Evolutionary conservation across 2,797 vertebrate genomes (phyloP), one percentile per base, ranked within the genome.

Genomic region (Sebastes cheni): DNA sequence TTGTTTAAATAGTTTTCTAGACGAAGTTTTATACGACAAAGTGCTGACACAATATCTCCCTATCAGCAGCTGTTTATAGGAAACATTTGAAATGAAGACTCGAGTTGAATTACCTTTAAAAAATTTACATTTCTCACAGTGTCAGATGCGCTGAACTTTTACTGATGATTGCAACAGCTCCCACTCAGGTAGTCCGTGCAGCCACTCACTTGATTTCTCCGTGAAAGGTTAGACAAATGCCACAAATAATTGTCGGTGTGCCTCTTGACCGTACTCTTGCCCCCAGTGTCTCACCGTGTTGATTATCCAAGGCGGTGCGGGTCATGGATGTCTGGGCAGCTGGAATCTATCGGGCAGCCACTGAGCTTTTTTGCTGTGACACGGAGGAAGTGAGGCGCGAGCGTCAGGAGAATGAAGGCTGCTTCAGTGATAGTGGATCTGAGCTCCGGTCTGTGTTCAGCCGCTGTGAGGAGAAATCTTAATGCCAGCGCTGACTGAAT

Each of bases 201-300:
- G 68, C 60, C 68, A 18, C 84, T 81, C 69, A 39, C 87, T 85
- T 80, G 54, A 82, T 86, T 86, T 78, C 66, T 42, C 73, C 11
- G 65, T 82, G 72, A 91, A 93, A 92, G 90, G 88, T 92, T 91
- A 92, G 85, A 91, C 88, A 92, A 92, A 93, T 91, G 84, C 90
- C 89, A 90, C 72, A 85, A 90, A 91, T 89, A 91, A 89, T 88
- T 86, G 87, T 87, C 42, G 58, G 68, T 13, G 78, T 73, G 72
- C 67, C 77, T 89, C 84, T 83, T 75, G 84, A 82, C 80, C 72
- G n/a, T 2, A 7, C 82, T 46, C 65, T n/a, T 4, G 55, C n/a
- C 71, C 60, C 27, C 8, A 1, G 68, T 27, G 81, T 81, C 79
- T 79, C 23, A 50, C 69, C 52, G 1, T 39, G 86, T 83, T 90